Percentiles rank a stretch among this genome's conserved stretches.
These are phyloP conservation scores for Cephalotes varians DNA, from an alignment of 2,888 invertebrate species.

Conservation along the genomic window DNA sequence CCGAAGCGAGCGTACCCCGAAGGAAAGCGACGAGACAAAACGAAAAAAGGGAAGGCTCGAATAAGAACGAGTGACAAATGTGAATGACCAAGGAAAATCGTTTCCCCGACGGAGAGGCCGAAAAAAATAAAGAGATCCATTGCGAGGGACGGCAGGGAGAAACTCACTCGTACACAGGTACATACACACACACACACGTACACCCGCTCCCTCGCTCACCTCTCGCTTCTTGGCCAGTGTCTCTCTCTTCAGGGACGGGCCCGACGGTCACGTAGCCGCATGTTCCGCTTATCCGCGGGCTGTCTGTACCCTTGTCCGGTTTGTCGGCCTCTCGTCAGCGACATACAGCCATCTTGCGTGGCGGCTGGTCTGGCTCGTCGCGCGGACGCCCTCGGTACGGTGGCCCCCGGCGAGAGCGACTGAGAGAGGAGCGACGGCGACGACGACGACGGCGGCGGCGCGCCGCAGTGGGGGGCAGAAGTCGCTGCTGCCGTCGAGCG, in stretches of 20 bases:
- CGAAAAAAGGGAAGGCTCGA: too few species aligned
- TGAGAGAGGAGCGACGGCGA: constrained; percentile 62
- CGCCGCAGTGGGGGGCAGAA: neutral
- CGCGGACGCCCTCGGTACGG: constrained; percentile 73
- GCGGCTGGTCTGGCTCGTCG: constrained; percentile 71
- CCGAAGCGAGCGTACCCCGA: neutral
- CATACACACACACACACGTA: neutral
- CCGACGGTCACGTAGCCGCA: constrained; percentile 79
- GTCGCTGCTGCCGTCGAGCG: constrained; percentile 18
- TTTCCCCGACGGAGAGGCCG: neutral
- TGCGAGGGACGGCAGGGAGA: constrained; percentile 8
- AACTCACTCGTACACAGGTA: constrained; percentile 27
- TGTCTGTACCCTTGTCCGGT: constrained; percentile 69
- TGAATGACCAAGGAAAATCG: neutral
- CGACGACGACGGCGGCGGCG: constrained; percentile 26
- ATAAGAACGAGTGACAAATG: neutral
- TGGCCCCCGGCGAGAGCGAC: constrained; percentile 72
- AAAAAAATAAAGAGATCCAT: neutral
- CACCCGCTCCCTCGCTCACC: constrained; percentile 56
- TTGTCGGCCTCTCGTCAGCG: constrained; percentile 77
- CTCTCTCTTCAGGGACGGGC: constrained; percentile 80
- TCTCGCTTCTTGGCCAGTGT: constrained; percentile 81
- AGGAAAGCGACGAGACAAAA: neutral
- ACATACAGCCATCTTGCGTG: constrained; percentile 81
- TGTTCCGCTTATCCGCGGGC: constrained; percentile 77